Base-by-base conservation (phyloP, 2,888 invertebrate species). In the Corbicula japonica region DNA sequence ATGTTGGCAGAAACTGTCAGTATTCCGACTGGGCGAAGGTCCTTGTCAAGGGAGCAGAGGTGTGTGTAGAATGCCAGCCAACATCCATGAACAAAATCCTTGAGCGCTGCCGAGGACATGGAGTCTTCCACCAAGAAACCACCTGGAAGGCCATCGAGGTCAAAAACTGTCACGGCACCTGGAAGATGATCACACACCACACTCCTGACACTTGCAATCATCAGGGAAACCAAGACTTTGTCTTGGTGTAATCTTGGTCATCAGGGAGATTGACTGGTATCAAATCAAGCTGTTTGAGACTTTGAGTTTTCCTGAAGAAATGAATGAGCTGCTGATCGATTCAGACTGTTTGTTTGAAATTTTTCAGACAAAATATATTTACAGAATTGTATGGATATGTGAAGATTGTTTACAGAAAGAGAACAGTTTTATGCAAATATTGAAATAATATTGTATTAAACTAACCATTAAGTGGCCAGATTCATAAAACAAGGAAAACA, bases 111-210 rank as follows among this genome's bases (percentile, higher is more conserved):
- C 96, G 96, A 81, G 98, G 98, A 0, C 97, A 97, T 92, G 97
- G 98, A 0, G 96, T 96, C 2, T 94, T 95, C 35, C 96, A 96
- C 0, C 95, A 96, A 74, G 95, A 96, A 80, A 97, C 97, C 15
- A 95, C 97, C 73, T 98, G 97, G 96, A 96, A 96, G 88, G 97
- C 97, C 41, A 95, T 97, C 38, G 96, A 97, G 58, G 96, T 96
- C n/a, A 96, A 96, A 0, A 96, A 97, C 89, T 98, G 98, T 93
- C 97, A 97, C 90, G 98, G 97, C 46, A 97, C 97, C 92, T 98
- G 97, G 97, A 94, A 96, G 58, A 95, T 97, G 85, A 85, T 91
- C 58, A 91, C 91, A 35, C 76, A 87, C 10, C 88, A 90, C 60
- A 86, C 92, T 32, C 87, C 92, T 5, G 92, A 93, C 77, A 89